Evolutionary conservation across 2,888 invertebrate genomes (phyloP).

Genomic region (Nasonovia ribisnigri): DNA sequence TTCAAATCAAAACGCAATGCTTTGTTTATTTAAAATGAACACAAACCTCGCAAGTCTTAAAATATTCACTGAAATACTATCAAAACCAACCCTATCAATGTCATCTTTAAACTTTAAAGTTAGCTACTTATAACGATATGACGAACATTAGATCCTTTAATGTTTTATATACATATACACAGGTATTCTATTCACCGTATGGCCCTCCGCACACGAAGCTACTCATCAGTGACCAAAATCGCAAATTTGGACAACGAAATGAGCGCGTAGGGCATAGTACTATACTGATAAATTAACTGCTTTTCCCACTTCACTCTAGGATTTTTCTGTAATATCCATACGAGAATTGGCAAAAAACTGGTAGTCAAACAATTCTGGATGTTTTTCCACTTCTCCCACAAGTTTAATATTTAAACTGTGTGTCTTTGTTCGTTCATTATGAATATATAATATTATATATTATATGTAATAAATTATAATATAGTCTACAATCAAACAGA

Average conservation of each 20-base stretch:
- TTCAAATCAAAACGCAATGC: neutral
- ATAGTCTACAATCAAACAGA: neutral
- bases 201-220: no score
- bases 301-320: no score
- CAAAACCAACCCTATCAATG: neutral
- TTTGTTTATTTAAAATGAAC: neutral
- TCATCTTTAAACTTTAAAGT: neutral
- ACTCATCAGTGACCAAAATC: no score
- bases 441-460: constrained; percentile 21
- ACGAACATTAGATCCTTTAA: neutral
- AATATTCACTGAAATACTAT: neutral
- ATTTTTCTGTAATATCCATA: constrained; percentile 68
- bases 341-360: constrained; percentile 68
- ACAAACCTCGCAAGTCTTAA: neutral
- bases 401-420: no score
- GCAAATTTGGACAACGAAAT: no score
- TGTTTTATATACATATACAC: neutral
- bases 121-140: neutral
- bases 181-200: no score
- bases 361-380: constrained; percentile 66
- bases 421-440: constrained; percentile 24
- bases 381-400: no score
- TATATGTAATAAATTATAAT: constrained; percentile 2
- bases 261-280: no score
- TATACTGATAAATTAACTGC: no score